Base-by-base conservation (phyloP, 2,113 vertebrate species). In the Geothlypis trichas region DNA sequence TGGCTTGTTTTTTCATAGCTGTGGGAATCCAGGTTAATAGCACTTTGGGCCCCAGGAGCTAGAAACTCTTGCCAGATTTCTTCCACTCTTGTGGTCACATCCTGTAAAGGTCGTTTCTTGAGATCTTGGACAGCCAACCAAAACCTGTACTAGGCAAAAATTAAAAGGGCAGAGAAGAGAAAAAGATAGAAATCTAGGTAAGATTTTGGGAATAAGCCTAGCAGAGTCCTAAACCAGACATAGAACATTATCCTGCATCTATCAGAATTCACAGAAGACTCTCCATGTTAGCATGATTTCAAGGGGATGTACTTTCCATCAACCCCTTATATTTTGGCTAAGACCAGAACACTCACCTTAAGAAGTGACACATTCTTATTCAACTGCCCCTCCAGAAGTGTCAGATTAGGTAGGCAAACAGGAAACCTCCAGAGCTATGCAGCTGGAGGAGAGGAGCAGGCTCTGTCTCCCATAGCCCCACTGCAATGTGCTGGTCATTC, bases 31-130 rank as follows among this genome's bases (percentile, higher is more conserved):
- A 99, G 97, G 96, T 99, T 99, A 98, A 99, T 99, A 88, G 99
- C 98, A 94, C 99, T 99, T 67, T 98, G 98, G 35, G 99, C 99
- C 35, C 99, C 99, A 28, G 99, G 99, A 41, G 99, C 99, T 86
- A 99, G 97, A 94, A 99, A 99, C 97, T 99, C 99, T 94, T 99
- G 98, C 99, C 99, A 99, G 97, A 99, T 99, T 97, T 99, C 99
- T 93, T 99, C 98, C 27, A 99, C 99, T 86, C 99, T 97, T 75
- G 96, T 96, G 58, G 98, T 83, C 81, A 99, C 99, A 2, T 99
- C 99, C 95, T 98, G 98, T 42, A 99, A 97, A 23, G 99, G 99
- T 81, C 98, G 98, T 72, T 98, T 98, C 97, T 99, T 99, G 93
- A 99, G 98, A 87, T 99, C 99, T 94, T 99, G 99, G 91, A 99